Evolutionary conservation across 2,797 vertebrate genomes (phyloP), one percentile per base, ranked within the genome.

Genomic region (Apogon hyalosoma): DNA sequence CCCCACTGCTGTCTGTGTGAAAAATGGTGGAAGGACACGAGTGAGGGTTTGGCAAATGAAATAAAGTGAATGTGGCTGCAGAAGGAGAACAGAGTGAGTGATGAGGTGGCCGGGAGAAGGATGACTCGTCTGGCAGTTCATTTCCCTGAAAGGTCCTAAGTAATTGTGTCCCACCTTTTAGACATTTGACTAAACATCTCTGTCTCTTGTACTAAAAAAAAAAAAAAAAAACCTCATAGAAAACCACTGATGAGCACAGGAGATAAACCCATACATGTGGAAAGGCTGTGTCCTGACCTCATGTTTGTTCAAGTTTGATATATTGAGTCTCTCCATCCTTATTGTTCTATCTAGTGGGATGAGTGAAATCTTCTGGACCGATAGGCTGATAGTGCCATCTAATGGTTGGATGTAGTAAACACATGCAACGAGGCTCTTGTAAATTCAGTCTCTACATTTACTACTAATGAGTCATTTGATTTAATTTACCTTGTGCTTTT

Each of bases 121-220:
- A 70, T 77, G 78, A 77, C 76, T 81, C 76, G 88, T 77, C 67
- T 71, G 71, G 31, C 19, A 24, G 47, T 80, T 84, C 80, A 85
- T 87, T 90, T 75, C 82, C 57, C 82, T 88, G 85, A 88, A 60
- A 84, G 83, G 64, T 63, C 50, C 75, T 64, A 78, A 77, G 78
- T 82, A 75, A 88, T 84, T 83, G 75, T 46, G 59, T 59, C 33
- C 69, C 59, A 74, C 56, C 60, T 48, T 58, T 7, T 18, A 45
- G 61, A 79, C 63, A 69, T 76, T 42, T 40, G 43, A 49, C 58
- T 40, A 41, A 53, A 33, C 59, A 54, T 56, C 16, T 68, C 31
- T 16, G 50, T 73, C 49, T 63, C 11, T 42, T 15, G n/a, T 11
- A 36, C 9, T 49, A 50, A 54, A 43, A 48, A 11, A 58, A 16